Evolutionary conservation across 2,113 vertebrate species (phyloP).

Genomic region (Riparia riparia): DNA sequence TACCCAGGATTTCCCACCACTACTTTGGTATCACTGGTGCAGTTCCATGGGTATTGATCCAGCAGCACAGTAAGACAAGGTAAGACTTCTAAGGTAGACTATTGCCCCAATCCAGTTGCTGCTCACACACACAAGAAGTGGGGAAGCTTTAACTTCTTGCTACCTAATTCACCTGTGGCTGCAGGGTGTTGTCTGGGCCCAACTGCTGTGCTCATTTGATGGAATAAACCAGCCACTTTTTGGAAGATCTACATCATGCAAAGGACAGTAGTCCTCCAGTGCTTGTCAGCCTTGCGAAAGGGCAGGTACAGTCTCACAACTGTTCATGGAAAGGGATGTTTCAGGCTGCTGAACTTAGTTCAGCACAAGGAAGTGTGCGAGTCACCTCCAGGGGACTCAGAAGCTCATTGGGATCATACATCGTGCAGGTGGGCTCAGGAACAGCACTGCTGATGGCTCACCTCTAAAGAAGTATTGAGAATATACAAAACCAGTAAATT

Average conservation of each 20-base stretch:
- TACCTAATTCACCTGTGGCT: not conserved
- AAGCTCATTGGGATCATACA: not conserved
- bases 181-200: not conserved
- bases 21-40: not conserved
- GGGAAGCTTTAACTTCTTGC: not conserved
- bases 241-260: not conserved
- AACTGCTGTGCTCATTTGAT: not conserved
- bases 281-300: not conserved
- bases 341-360: not conserved
- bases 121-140: not conserved
- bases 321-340: not conserved
- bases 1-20: not conserved
- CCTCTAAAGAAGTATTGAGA: not conserved
- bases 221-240: not conserved
- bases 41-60: not conserved
- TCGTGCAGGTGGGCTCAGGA: not conserved
- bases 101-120: not conserved
- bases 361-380: not conserved
- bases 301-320: not conserved
- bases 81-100: not conserved
- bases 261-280: not conserved
- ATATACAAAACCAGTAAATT: not conserved
- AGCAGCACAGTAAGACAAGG: fast-evolving
- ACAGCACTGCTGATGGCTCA: not conserved
- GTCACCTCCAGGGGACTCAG: not conserved